These are phyloP conservation scores for Eulemur albifrons DNA, from an alignment of 2,797 vertebrate genomes.

Conservation along the genomic window DNA sequence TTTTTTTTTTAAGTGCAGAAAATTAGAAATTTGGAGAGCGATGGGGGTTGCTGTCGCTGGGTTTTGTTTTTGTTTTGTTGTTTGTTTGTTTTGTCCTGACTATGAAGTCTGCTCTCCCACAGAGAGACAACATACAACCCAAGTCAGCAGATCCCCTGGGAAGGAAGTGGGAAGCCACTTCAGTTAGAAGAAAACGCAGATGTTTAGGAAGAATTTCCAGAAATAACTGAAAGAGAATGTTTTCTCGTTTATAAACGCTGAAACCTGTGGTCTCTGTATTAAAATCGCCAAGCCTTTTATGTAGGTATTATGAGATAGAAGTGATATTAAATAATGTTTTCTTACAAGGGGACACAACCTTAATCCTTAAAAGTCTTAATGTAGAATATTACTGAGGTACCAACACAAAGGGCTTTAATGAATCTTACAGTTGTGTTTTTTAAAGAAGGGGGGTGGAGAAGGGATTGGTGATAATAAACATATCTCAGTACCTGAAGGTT, in stretches of 20 bases:
- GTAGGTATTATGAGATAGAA: background rate
- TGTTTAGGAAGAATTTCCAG: constrained; percentile 48
- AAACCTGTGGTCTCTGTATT: background rate
- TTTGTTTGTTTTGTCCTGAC: constrained; percentile 35
- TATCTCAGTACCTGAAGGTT: background rate
- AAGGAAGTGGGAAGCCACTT: constrained; percentile 8
- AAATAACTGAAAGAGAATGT: background rate
- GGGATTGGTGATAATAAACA: background rate
- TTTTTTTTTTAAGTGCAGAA: background rate
- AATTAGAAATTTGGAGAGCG: constrained; percentile 47
- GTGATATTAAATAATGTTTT: background rate
- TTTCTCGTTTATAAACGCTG: constrained; percentile 20
- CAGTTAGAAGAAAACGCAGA: constrained; percentile 20
- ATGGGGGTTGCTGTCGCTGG: background rate
- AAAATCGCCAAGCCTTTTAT: background rate
- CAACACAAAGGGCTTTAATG: background rate
- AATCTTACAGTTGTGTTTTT: background rate
- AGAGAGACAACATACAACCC: background rate
- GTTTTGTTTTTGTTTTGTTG: background rate
- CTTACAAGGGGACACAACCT: background rate
- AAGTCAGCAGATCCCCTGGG: background rate
- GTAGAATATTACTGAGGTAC: background rate
- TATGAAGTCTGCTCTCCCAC: constrained; percentile 54
- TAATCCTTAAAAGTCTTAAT: background rate
- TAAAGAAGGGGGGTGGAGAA: background rate